These are phyloP conservation scores for Eulemur albifrons DNA, from an alignment of 2,797 vertebrate species.

Conservation along the genomic window DNA sequence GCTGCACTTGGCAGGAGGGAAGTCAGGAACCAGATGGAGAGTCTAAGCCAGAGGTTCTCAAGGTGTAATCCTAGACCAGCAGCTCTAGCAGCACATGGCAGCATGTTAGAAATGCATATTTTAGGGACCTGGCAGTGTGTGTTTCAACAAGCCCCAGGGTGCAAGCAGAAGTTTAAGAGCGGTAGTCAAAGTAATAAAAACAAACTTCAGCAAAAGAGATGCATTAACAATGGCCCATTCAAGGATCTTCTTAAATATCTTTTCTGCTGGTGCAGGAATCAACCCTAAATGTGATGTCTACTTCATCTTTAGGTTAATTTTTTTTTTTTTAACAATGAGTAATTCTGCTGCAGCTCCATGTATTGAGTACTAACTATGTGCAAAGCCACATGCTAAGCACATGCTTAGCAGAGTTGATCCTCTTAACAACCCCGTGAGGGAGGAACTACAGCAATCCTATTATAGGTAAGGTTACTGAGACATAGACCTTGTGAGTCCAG, in stretches of 20 bases:
- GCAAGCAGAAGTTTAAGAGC: background rate
- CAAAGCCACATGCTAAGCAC: background rate
- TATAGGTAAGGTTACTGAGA: background rate
- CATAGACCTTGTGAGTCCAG: background rate
- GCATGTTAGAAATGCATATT: background rate
- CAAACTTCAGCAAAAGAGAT: background rate
- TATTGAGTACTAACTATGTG: background rate
- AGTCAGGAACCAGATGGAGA: background rate
- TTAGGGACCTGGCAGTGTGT: background rate
- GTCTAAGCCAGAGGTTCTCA: background rate
- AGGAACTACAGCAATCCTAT: background rate
- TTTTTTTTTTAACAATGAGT: background rate
- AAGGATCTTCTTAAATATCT: background rate
- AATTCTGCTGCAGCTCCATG: background rate
- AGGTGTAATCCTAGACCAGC: background rate
- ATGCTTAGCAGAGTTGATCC: background rate
- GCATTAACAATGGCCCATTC: background rate
- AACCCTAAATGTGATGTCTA: background rate
- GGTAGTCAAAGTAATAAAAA: background rate
- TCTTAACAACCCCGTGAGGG: background rate
- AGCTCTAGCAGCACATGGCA: background rate
- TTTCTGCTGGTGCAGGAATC: background rate
- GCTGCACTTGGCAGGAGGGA: background rate
- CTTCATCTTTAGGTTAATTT: background rate
- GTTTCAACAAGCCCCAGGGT: background rate